phyloP scores from a whole-genome alignment of 2,797 vertebrate species.

The Varecia variegata region DNA sequence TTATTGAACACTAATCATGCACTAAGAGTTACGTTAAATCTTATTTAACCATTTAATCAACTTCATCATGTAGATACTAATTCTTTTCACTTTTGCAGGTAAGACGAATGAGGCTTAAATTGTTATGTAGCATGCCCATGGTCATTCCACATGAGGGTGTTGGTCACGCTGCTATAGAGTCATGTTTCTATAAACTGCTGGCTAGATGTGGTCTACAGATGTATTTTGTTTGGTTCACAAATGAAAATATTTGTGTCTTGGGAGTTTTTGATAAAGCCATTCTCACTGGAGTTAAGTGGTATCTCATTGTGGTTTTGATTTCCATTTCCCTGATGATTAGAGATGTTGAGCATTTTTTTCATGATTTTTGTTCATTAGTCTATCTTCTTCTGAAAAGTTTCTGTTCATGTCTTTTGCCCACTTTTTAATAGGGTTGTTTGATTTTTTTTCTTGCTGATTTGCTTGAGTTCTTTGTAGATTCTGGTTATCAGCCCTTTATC shows the following conservation, averaged over 20 bases:
- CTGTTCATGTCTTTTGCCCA: too few species aligned
- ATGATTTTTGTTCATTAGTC: too few species aligned
- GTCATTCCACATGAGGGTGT: accelerated
- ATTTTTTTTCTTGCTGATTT: too few species aligned
- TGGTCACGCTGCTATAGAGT: accelerated
- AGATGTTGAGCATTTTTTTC: too few species aligned
- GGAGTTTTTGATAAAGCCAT: too few species aligned
- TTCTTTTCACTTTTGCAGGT: not conserved
- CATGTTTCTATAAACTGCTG: not conserved
- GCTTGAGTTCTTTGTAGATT: too few species aligned
- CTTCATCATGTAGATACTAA: accelerated
- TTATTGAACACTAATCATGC: not conserved
- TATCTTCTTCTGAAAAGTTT: too few species aligned
- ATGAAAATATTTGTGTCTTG: not conserved
- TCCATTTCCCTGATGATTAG: too few species aligned
- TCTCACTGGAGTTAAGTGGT: too few species aligned
- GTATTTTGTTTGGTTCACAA: not conserved
- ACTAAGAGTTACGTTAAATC: not conserved
- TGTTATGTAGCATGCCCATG: accelerated
- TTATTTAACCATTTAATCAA: not conserved
- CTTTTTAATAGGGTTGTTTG: too few species aligned
- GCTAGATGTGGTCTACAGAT: not conserved
- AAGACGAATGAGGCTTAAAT: not conserved
- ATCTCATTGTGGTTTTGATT: too few species aligned
- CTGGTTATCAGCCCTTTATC: too few species aligned